These are phyloP conservation scores for Eurystomus gularis DNA, from an alignment of 2,113 vertebrate species.

Conservation along the genomic window DNA sequence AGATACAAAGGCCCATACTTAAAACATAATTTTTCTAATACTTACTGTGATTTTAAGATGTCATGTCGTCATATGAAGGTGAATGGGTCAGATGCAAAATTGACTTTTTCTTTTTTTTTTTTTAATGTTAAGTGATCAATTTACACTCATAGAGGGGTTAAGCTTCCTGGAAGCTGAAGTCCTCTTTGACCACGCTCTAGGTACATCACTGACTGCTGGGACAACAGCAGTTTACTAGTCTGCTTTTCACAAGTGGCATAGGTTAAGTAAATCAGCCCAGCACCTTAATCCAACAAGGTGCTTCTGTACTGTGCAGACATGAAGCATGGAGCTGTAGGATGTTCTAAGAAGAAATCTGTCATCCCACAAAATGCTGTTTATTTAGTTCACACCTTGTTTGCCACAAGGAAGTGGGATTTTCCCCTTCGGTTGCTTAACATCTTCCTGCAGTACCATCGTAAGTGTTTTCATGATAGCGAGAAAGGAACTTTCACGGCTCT, in stretches of 20 bases:
- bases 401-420: background rate
- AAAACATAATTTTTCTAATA: conserved; percentile 80
- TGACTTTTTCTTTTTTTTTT: conserved; percentile 65
- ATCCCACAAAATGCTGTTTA: background rate
- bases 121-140: conserved; percentile 71
- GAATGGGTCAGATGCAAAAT: conserved; percentile 74
- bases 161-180: conserved; percentile 68
- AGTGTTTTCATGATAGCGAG: background rate
- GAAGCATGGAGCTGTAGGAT: background rate
- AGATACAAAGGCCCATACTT: conserved; percentile 79
- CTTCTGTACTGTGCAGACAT: accelerated
- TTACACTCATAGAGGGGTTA: conserved; percentile 66
- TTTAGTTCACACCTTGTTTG: background rate
- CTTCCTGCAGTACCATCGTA: background rate
- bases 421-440: background rate
- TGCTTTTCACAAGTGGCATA: background rate
- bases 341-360: background rate
- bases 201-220: background rate
- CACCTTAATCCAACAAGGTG: background rate
- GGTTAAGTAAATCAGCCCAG: background rate
- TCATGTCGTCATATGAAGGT: conserved; percentile 76
- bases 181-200: conserved; percentile 33
- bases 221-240: background rate
- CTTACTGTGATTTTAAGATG: conserved; percentile 80
- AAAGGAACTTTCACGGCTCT: background rate